A percentile compares a stretch with the other conserved stretches of the same genome.
These are phyloP conservation scores for Paraescarpia echinospica DNA, from an alignment of 1,140 invertebrate genomes.

Conservation along the genomic window DNA sequence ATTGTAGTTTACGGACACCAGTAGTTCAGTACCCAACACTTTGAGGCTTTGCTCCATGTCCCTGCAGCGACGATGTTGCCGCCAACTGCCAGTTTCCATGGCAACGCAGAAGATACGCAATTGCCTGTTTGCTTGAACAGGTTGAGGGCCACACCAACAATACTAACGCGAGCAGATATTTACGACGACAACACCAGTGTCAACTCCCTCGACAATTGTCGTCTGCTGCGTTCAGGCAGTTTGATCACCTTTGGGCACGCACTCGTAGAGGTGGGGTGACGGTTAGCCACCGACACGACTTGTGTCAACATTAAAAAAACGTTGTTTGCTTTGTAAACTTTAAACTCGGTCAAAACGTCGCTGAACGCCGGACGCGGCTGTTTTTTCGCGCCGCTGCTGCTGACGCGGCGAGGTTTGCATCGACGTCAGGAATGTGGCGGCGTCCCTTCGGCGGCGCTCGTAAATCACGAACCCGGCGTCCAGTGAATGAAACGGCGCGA, in stretches of 20 bases:
- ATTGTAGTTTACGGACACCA: neutral
- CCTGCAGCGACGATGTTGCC: neutral
- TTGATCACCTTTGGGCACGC: neutral
- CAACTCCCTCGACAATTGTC: neutral
- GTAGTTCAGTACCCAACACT: neutral
- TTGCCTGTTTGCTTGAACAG: neutral
- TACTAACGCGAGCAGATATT: neutral
- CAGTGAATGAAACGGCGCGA: constrained; percentile 3
- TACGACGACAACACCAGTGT: neutral
- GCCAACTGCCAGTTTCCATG: neutral
- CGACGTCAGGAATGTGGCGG: neutral
- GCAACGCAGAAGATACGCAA: neutral
- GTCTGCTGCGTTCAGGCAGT: neutral
- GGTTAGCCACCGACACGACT: neutral
- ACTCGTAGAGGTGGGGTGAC: neutral
- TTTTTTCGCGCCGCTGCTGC: neutral
- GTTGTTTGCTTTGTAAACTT: neutral
- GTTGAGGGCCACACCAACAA: neutral
- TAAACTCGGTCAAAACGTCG: neutral
- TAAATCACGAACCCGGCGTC: neutral
- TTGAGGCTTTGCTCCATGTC: neutral
- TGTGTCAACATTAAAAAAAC: neutral
- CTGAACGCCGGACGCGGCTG: neutral
- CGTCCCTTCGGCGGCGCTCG: neutral
- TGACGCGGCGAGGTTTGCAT: neutral